These are phyloP conservation scores for Phataginus tetradactyla DNA, from an alignment of 2,797 vertebrate species.

Conservation along the genomic window DNA sequence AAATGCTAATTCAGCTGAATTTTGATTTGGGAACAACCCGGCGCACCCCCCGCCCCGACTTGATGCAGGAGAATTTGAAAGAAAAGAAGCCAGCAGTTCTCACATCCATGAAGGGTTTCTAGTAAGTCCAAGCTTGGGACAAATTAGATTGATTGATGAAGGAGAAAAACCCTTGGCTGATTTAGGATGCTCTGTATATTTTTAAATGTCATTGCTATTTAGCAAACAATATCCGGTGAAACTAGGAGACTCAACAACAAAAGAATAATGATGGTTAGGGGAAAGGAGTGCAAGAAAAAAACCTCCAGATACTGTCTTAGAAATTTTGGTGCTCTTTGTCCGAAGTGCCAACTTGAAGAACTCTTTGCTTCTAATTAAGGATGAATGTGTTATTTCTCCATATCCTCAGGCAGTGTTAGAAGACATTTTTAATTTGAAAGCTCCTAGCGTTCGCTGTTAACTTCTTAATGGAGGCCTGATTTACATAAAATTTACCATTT, in stretches of 20 bases:
- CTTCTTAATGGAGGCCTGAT: not conserved
- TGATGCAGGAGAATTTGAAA: not conserved
- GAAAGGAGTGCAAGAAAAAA: not conserved
- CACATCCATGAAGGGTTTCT: not conserved
- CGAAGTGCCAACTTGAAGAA: not conserved
- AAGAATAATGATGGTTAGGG: not conserved
- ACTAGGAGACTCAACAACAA: not conserved
- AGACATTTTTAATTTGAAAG: not conserved
- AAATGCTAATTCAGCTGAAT: constrained; percentile 46
- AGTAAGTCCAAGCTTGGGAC: not conserved
- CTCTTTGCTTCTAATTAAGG: not conserved
- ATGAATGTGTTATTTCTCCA: not conserved
- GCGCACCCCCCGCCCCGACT: not conserved
- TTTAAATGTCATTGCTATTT: not conserved
- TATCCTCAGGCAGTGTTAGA: not conserved
- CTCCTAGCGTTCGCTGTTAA: not conserved
- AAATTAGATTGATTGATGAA: not conserved
- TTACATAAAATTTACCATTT: not conserved
- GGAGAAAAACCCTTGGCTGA: not conserved
- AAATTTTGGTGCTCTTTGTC: not conserved
- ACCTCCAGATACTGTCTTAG: not conserved
- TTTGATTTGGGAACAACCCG: constrained; percentile 41
- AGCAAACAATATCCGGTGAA: not conserved
- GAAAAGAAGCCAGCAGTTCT: not conserved
- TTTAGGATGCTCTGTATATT: not conserved